Evolutionary conservation across 2,888 invertebrate genomes (phyloP), one percentile per base, ranked within the genome.

Genomic region (Malthinus seriepunctatus): DNA sequence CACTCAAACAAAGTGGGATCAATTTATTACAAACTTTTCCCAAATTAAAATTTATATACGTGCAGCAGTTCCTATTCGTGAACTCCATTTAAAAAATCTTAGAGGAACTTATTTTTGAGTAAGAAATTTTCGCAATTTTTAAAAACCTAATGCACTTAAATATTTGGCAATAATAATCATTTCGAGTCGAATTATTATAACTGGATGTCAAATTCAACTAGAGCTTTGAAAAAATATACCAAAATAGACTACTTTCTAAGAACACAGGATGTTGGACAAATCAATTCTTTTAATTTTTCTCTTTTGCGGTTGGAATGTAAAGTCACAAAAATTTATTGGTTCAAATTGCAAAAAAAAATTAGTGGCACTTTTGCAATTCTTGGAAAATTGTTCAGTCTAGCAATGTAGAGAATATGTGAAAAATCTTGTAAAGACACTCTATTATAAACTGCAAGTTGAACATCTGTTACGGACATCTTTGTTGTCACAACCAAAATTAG

Each of bases 401-500:
- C 14, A 42, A 42, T 42, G 39, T 23, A 9, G 12, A 11, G n/a
- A 15, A 42, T 8, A 42, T 42, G 14, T 15, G 5, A 42, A 42
- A 42, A 42, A 42, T n/a, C 37, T 11, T 42, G 39, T 15, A 42
- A 23, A 42, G 15, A 15, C 15, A n/a, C 14, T 38, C 14, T 14
- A 11, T 14, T 38, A 38, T 14, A 38, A 14, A 38, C 51, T 37
- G 51, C 45, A 57, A 52, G 47, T 52, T 52, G 12, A 57, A 52
- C 57, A 59, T 59, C 59, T 59, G 59, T 39, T 54, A 32, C 32
- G 46, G 54, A 56, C 55, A 58, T 58, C 62, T 63, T 61, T 63
- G 62, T 60, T 63, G 62, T 60, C 53, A 60, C 54, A 48, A 57
- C 51, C 60, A 60, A 60, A 59, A 63, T 62, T 60, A 62, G 60